Base-by-base conservation (phyloP, 2,888 invertebrate species). In the Microplitis manilae region DNA sequence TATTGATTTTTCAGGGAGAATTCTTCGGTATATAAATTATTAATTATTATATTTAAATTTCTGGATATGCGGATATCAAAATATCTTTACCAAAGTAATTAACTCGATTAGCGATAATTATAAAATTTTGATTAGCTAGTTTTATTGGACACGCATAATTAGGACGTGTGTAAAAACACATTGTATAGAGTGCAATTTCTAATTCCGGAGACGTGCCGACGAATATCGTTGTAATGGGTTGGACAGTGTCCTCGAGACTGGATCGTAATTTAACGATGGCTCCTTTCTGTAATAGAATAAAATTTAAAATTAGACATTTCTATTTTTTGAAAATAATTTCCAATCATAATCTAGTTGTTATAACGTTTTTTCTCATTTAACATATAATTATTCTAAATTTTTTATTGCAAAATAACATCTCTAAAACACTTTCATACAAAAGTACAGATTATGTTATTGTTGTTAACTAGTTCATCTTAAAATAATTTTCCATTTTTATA, bases 191-290 rank as follows among this genome's bases (percentile, higher is more conserved):
- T 0, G 97, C 96, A 90, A 98, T 92, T 90, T 98, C 98, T 82
- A 97, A 91, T 90, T 98, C 98, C 0, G 98, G 98, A 69, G 97
- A 96, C 6, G 96, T 95, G 38, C 96, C 96, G 72, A 96, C 92
- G 83, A 96, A 96, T 91, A 96, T 92, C 0, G 94, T 92, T 71
- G 94, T 94, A 0, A 95, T 94, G 0, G 96, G 95, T 87, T 96
- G 96, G 80, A 94, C 93, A 1, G 93, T 90, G 1, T 93, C 93
- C 85, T 94, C 93, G 87, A 95, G 93, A 68, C 91, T 92, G 81
- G 95, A 94, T 79, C 95, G 95, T 73, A 94, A 89, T 88, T 96
- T 96, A 39, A 96, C 79, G 6, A 96, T 92, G 5, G 92, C 92
- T 59, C 95, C 96, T 92, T 95, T 96, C 96, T 96, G 91, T 75